Evolutionary conservation across 2,888 invertebrate genomes (phyloP).

Genomic region (Diploptera punctata): DNA sequence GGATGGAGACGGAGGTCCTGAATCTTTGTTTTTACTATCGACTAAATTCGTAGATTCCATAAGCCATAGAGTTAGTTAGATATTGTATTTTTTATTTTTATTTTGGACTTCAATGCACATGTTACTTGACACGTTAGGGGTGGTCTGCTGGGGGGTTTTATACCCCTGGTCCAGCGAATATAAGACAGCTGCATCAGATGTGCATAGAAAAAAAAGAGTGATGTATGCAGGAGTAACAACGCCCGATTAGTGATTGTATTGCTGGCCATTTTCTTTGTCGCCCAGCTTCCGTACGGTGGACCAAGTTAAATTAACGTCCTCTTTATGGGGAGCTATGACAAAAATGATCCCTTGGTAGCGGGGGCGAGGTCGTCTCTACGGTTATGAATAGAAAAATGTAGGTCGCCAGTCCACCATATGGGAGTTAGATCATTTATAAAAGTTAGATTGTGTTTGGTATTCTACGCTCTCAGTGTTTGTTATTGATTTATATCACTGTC

Average conservation of each 20-base stretch:
- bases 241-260: conserved; percentile 24
- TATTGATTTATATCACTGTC: background rate
- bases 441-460: background rate
- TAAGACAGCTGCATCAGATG: background rate
- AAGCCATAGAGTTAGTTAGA: too few relatives aligned
- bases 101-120: too few relatives aligned
- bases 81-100: too few relatives aligned
- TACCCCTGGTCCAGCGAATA: conserved; percentile 19
- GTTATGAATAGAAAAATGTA: conserved; percentile 3
- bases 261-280: conserved; percentile 9
- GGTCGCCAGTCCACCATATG: conserved; percentile 7
- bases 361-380: background rate
- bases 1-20: too few relatives aligned
- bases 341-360: background rate
- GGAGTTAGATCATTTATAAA: conserved; percentile 11
- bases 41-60: too few relatives aligned
- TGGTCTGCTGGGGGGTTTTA: conserved; percentile 16
- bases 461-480: background rate
- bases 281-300: conserved; percentile 17
- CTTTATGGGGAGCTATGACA: conserved; percentile 13
- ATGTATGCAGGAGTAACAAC: conserved; percentile 22
- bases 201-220: conserved; percentile 12
- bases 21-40: too few relatives aligned
- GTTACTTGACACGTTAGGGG: too few relatives aligned
- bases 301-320: conserved; percentile 27